Conservation (phyloP, 2,797 vertebrate species). For the Myotis myotis region DNA sequence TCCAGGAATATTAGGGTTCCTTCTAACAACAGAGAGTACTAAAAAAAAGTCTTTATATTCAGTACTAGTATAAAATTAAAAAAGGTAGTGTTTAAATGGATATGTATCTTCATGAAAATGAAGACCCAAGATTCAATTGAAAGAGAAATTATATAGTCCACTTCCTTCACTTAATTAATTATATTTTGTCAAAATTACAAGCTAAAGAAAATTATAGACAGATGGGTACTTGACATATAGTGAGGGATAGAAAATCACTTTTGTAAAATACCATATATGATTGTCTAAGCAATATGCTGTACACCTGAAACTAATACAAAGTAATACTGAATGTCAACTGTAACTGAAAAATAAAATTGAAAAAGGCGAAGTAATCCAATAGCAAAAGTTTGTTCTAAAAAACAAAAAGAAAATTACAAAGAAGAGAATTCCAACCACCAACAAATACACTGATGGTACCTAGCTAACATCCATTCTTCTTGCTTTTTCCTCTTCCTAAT, state of each 20-base stretch:
- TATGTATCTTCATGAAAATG: conserved; percentile 1
- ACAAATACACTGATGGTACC: background rate
- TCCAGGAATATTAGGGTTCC: background rate
- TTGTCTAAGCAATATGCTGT: background rate
- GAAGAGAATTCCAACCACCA: background rate
- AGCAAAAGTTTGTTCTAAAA: background rate
- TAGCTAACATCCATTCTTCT: background rate
- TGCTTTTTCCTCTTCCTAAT: background rate
- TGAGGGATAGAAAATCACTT: background rate
- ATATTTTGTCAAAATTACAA: conserved; percentile 27
- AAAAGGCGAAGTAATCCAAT: background rate
- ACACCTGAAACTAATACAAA: background rate
- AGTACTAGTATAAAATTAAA: background rate
- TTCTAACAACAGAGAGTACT: background rate
- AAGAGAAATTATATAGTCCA: background rate
- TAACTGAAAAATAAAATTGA: background rate
- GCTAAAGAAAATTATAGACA: conserved; percentile 16
- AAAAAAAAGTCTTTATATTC: background rate
- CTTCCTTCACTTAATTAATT: conserved; percentile 22
- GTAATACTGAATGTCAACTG: background rate
- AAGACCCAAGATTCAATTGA: background rate
- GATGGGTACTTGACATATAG: background rate
- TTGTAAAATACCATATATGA: background rate
- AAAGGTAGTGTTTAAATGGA: background rate
- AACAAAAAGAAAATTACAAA: conserved; percentile 17